Base-by-base conservation (phyloP, 2,888 invertebrate genomes). In the Drosophila nr. perissopoda region DNA sequence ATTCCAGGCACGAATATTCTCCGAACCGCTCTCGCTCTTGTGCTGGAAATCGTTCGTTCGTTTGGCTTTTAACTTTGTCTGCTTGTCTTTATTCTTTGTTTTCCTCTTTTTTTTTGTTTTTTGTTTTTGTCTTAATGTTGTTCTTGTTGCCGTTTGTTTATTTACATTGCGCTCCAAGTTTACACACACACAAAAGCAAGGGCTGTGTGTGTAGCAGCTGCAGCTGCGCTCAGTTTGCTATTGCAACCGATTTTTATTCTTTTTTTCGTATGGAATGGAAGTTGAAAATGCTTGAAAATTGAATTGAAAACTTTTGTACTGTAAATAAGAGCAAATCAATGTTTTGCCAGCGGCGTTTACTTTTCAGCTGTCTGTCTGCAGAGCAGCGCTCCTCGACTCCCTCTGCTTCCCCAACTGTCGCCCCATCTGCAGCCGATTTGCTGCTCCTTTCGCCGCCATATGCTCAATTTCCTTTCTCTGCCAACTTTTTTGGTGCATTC, bases 111-210 rank as follows among this genome's bases (percentile, higher is more conserved):
- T 57, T 60, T 73, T 67, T 49, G 69, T 73, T 45, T 45, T 45
- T 25, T 45, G 56, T 40, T 40, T 48, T 56, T 34, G 38, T 38
- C 38, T 60, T 61, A 49, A 59, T 66, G 60, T 81, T 81, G 56
- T 73, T 77, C 73, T 80, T 73, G 61, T 78, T 82, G 83, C 69
- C 83, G 85, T 89, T 85, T 85, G 85, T 85, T 85, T 85, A 89
- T 85, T 85, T 85, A 85, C 90, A 87, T 87, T 87, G 88, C 66
- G 83, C 83, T 87, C 62, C 72, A 89, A 85, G 85, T 89, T 87
- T 74, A 85, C 89, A 75, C 80, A 81, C 76, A 81, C 76, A 85
- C 75, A 78, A 33, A 49, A 38, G 56, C 72, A 60, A 76, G 62
- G 64, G 69, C 51, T 69, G 53, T 74, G 71, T 75, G 40, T 45